Base-by-base conservation (phyloP, 2,113 vertebrate genomes). In the Microtus oregoni region DNA sequence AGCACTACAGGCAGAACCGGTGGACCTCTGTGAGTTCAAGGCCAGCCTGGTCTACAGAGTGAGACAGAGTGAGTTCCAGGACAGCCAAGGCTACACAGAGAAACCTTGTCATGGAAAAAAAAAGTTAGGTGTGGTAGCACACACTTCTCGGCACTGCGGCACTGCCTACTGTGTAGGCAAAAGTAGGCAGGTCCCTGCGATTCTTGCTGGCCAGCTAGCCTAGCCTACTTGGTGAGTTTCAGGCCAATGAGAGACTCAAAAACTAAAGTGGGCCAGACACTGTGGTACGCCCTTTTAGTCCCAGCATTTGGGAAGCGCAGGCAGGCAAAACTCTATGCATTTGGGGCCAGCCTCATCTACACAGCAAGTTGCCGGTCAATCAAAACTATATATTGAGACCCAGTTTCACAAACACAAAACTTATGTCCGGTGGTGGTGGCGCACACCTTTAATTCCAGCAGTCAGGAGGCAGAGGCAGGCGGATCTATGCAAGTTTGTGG, bases 1-100 rank as follows among this genome's bases (percentile, higher is more conserved):
- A 1, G 5, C 55, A 58, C 55, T 55, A 15, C 1, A 4, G 15
- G 15, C 4, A 5, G 4, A 17, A 4, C 15, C 5, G 15, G 55
- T 55, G 1, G 15, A 55, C 55, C 55, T 58, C 55, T 58, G 55
- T 58, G 55, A 58, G 55, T 58, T 58, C 55, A 55, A 55, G 55
- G 55, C 55, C 15, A 19, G 55, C 55, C 55, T 58, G 55, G 55
- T 58, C 55, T 58, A 19, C 41, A 44, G 41, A 44, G 41, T 44
- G 41, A 44, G 41, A 19, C 41, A 44, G 41, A 44, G 41, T 44
- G 41, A 44, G 41, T 58, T 58, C 55, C 55, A 7, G 55, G 55
- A 58, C 55, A 58, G 55, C 55, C 55, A 58, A 58, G 55, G 55
- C 55, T 20, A 58, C 55, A 20, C 17, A 58, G 55, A 58, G 55